phyloP scores from a whole-genome alignment of 1,140 invertebrate genomes.

The Zaprionus ghesquierei region DNA sequence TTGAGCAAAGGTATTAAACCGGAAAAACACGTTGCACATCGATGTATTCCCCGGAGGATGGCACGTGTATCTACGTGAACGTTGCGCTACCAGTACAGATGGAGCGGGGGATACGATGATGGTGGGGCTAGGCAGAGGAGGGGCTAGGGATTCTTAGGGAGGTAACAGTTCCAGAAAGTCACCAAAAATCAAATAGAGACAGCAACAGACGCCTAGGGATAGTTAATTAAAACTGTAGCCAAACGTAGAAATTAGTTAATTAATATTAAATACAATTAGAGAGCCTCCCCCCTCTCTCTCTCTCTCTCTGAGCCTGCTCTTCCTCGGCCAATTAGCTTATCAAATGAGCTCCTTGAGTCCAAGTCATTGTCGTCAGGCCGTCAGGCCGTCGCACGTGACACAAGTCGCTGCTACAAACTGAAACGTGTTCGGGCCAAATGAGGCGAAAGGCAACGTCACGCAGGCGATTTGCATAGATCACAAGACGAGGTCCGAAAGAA shows the following conservation, averaged over 20 bases:
- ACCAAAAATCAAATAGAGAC: slow-evolving; percentile 52
- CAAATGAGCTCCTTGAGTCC: slow-evolving; percentile 64
- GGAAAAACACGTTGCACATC: slow-evolving; percentile 79
- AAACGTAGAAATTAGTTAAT: slow-evolving; percentile 74
- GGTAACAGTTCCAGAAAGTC: slow-evolving; percentile 33
- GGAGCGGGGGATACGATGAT: background rate
- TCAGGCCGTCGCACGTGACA: slow-evolving; percentile 50
- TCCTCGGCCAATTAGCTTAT: slow-evolving; percentile 60
- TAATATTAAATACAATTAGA: slow-evolving; percentile 76
- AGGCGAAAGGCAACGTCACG: background rate
- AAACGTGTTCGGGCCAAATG: slow-evolving; percentile 26
- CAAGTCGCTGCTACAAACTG: slow-evolving; percentile 36
- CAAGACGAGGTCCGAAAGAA: background rate
- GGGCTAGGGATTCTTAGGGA: too few species aligned
- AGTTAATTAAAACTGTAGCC: slow-evolving; percentile 67
- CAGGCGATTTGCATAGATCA: background rate
- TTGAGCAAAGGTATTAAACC: slow-evolving; percentile 75
- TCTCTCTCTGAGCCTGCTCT: background rate
- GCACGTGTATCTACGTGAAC: slow-evolving; percentile 69
- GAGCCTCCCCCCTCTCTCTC: background rate
- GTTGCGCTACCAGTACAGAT: slow-evolving; percentile 1
- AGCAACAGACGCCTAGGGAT: background rate
- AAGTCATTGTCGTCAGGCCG: background rate
- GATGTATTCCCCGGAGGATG: slow-evolving; percentile 52
- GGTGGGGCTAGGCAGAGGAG: too few species aligned